Base-by-base conservation (phyloP, 2,113 vertebrate genomes). In the Mesocricetus auratus region DNA sequence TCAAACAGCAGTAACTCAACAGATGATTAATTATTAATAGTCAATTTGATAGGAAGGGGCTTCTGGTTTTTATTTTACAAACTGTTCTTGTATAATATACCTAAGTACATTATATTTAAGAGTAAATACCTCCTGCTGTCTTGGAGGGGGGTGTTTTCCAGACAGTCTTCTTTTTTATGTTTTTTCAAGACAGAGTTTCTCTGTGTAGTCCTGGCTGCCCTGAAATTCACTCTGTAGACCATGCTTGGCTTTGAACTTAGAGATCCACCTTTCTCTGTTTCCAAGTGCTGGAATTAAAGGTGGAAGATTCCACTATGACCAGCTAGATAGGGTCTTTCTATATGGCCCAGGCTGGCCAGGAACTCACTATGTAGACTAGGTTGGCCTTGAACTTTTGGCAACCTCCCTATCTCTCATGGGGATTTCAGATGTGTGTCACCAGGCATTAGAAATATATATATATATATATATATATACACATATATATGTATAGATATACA, bases 101-200 rank as follows among this genome's bases (percentile, higher is more conserved):
- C n/a, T 96, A 75, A 91, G 74, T 33, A 68, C 9, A 86, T 1
- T 89, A 29, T 45, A 69, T n/a, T 50, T 95, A 47, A 75, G 79
- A 91, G 50, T 24, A 92, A 90, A 94, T 58, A 68, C 29, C 85
- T 92, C 29, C 19, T 81, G 69, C 21, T 39, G n/a, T 75, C 24
- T 75, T 45, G 22, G 39, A 26, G 47, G 33, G 42, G 31, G 7
- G 33, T 53, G 78, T 81, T 81, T 79, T 56, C 56, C 47, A 53
- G 47, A 53, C 31, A 79, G 47, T 7, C 31, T 79, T 47, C 36
- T 33, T 26, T 50, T 50, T 50, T 53, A 53, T 78, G 33, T 36
- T 69, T 36, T 69, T 71, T 11, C n/a, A 19, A 39, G 36, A 71
- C 36, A 71, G 69, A 8, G 36, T 39, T 73, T 73, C n/a, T 39